phyloP scores from a whole-genome alignment of 30 jellyfish, hydroid and myxozoan genomes.

The Chrysaora quinquecirrha region DNA sequence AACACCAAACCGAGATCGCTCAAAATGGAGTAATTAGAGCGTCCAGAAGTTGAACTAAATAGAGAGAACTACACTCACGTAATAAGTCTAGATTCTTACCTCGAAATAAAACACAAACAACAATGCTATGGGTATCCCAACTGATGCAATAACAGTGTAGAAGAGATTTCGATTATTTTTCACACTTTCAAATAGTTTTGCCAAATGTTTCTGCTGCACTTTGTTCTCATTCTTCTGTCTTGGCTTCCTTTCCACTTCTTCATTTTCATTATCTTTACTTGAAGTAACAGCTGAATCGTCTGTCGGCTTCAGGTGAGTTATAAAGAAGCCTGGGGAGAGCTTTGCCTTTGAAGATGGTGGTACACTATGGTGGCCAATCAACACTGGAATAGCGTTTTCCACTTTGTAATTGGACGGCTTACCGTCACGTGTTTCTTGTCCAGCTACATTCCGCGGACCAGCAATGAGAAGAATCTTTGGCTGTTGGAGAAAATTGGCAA shows the following conservation, averaged over 20 bases:
- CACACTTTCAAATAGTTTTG: slow-evolving; percentile 73
- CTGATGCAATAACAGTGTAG: slow-evolving; percentile 89
- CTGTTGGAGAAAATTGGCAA: slow-evolving; percentile 50
- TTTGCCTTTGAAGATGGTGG: slow-evolving; percentile 78
- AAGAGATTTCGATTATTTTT: slow-evolving; percentile 82
- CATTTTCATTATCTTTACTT: background rate
- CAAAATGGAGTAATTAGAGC: too few species aligned
- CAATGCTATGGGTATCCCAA: slow-evolving; percentile 90
- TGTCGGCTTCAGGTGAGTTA: slow-evolving; percentile 57
- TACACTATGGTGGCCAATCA: slow-evolving; percentile 95
- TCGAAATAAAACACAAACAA: slow-evolving; percentile 88
- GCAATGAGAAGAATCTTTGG: slow-evolving; percentile 92
- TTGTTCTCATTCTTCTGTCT: slow-evolving; percentile 2
- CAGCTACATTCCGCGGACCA: slow-evolving; percentile 82
- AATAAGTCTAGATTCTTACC: slow-evolving; percentile 76
- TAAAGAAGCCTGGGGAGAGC: slow-evolving; percentile 82
- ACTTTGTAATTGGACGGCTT: slow-evolving; percentile 29
- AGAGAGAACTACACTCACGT: too few species aligned
- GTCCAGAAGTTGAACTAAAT: too few species aligned
- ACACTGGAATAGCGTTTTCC: slow-evolving; percentile 90
- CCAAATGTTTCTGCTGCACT: slow-evolving; percentile 48
- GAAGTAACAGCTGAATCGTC: slow-evolving; percentile 24
- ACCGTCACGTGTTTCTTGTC: slow-evolving; percentile 45
- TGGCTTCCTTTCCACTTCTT: slow-evolving; percentile 19
- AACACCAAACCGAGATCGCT: too few species aligned